Conservation (phyloP, 2,797 vertebrate genomes). For the Ibycter americanus region DNA sequence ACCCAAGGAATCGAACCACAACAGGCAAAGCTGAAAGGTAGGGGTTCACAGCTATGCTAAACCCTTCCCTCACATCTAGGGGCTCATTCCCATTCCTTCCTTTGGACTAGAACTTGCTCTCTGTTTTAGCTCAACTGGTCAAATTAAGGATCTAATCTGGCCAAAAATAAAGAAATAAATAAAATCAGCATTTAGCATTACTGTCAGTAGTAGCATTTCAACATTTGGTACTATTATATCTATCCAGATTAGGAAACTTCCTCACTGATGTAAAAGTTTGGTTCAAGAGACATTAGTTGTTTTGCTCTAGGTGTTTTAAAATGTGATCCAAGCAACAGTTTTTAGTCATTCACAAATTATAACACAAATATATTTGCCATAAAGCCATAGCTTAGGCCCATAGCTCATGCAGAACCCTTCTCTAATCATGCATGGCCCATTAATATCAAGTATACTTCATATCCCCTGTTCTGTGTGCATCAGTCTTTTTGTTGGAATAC, state of each 20-base stretch:
- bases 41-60: background rate
- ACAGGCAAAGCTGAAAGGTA: background rate
- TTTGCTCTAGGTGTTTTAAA: background rate
- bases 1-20: background rate
- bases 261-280: background rate
- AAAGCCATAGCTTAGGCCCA: background rate
- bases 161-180: background rate
- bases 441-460: background rate
- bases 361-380: background rate
- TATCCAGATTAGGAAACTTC: background rate
- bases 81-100: background rate
- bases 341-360: background rate
- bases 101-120: background rate
- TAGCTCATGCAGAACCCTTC: background rate
- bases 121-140: background rate
- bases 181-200: background rate
- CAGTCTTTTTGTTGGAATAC: background rate
- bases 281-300: background rate
- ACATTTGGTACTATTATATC: background rate
- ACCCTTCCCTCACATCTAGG: background rate
- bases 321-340: background rate
- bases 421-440: background rate
- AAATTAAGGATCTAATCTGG: background rate
- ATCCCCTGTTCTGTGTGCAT: background rate
- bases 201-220: background rate